Evolutionary conservation across 1,140 invertebrate species (phyloP), one percentile per base, ranked within the genome.

Genomic region (Copidosoma floridanum): DNA sequence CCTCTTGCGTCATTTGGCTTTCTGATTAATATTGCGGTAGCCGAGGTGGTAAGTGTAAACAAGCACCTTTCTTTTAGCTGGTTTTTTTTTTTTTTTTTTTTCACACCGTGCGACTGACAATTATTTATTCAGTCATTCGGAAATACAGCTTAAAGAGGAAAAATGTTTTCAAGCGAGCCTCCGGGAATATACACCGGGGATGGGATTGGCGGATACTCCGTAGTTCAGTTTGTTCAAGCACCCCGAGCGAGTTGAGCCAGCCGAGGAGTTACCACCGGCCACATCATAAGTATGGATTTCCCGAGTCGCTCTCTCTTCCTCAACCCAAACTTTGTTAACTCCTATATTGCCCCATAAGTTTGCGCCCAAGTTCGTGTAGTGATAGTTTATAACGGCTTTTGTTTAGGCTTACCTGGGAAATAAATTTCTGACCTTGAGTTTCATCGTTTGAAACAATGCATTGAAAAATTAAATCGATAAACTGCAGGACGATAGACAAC

Each of bases 281-380:
- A 48, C 52, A 61, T 61, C 52, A 50, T 61, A 61, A 55, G 46
- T 61, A 61, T 55, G 52, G 59, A 50, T 61, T 61, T 50, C 52
- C 32, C 59, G 51, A 6, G 14, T n/a, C 40, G 6, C 52, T 48
- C 26, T 29, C 40, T n/a, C 40, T n/a, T 20, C 16, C 40, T n/a
- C 40, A 6, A 12, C 40, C 40, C 40, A 41, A 7, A 14, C 8
- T 12, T 12, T 32, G 12, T 12, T 6, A 32, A 32, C 29, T 12
- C 29, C 29, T n/a, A n/a, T n/a, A 32, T 6, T 16, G 16, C 41
- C 11, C 59, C 44, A 41, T 54, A 54, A 29, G 44, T 61, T 60
- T 40, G 24, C 16, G 5, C 32, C 16, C 26, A 48, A 54, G 41
- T 61, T 61, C n/a, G n/a, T n/a, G n/a, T n/a, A n/a, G n/a, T 54